Conservation (phyloP, 1,140 invertebrate species). For the Dysdera silvatica region DNA sequence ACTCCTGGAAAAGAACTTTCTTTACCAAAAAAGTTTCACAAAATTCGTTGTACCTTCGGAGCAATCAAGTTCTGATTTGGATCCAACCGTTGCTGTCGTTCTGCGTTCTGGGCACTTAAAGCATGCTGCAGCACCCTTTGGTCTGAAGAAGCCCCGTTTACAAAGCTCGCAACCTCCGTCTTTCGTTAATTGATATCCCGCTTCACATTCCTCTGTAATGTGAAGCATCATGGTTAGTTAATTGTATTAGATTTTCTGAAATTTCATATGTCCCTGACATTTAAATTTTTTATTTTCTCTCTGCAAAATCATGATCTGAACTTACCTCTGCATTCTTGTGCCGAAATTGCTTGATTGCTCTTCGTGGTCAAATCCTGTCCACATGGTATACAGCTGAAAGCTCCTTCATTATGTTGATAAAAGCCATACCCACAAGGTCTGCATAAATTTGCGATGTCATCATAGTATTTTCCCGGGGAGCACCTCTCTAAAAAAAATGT, state of each 20-base stretch:
- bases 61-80: slow-evolving; percentile 79
- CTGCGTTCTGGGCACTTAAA: slow-evolving; percentile 75
- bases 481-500: slow-evolving; percentile 68
- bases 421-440: slow-evolving; percentile 87
- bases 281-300: neutral
- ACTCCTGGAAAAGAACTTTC: no score
- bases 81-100: slow-evolving; percentile 75
- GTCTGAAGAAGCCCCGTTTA: slow-evolving; percentile 79
- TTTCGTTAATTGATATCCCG: slow-evolving; percentile 73
- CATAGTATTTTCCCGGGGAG: slow-evolving; percentile 83
- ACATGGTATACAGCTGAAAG: slow-evolving; percentile 81
- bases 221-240: neutral
- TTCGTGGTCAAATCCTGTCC: slow-evolving; percentile 87
- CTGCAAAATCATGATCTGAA: neutral
- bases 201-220: slow-evolving; percentile 61
- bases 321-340: slow-evolving; percentile 45
- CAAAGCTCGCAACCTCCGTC: slow-evolving; percentile 89
- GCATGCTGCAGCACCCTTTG: slow-evolving; percentile 78
- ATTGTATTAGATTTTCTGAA: neutral
- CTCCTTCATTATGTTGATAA: slow-evolving; percentile 82
- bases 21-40: neutral
- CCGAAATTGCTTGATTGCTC: slow-evolving; percentile 77
- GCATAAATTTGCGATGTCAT: slow-evolving; percentile 72
- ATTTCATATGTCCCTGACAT: neutral
- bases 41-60: slow-evolving; percentile 54